Percentiles rank a stretch among this genome's conserved stretches.
These are phyloP conservation scores for Pogonocichla stellata DNA, from an alignment of 2,113 vertebrate genomes.

Conservation along the genomic window DNA sequence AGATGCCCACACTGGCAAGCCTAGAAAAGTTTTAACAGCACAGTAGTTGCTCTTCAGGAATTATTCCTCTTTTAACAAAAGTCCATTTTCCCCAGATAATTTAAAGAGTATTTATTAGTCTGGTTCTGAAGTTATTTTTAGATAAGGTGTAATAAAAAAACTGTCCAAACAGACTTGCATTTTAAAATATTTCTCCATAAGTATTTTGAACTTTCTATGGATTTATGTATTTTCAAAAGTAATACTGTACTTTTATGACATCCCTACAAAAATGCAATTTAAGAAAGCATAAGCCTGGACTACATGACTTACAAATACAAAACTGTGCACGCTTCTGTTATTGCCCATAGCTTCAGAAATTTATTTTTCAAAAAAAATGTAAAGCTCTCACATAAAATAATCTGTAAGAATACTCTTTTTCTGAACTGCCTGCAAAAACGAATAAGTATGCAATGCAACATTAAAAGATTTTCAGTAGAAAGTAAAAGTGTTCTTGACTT, in stretches of 20 bases:
- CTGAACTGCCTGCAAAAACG: not conserved
- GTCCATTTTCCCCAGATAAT: not conserved
- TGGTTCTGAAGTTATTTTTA: not conserved
- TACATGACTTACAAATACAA: not conserved
- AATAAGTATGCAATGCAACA: not conserved
- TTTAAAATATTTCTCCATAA: not conserved
- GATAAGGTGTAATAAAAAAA: not conserved
- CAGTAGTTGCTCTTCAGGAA: not conserved
- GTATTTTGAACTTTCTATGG: not conserved
- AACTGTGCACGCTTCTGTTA: not conserved
- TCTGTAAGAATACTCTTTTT: not conserved
- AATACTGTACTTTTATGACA: not conserved
- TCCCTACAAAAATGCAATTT: not conserved
- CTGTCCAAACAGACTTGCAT: not conserved
- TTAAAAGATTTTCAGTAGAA: not conserved
- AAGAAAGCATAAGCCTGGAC: not conserved
- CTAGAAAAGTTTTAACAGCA: slow-evolving; percentile 14
- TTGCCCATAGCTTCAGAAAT: not conserved
- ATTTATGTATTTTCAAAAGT: not conserved
- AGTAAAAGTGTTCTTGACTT: not conserved
- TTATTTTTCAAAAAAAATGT: not conserved
- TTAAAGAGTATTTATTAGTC: not conserved
- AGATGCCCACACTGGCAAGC: slow-evolving; percentile 30
- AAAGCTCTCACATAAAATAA: not conserved
- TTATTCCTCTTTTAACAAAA: not conserved